Percentiles rank a stretch among this genome's conserved stretches.
These are phyloP conservation scores for Heterohyrax brucei DNA, from an alignment of 2,797 vertebrate species.

Conservation along the genomic window DNA sequence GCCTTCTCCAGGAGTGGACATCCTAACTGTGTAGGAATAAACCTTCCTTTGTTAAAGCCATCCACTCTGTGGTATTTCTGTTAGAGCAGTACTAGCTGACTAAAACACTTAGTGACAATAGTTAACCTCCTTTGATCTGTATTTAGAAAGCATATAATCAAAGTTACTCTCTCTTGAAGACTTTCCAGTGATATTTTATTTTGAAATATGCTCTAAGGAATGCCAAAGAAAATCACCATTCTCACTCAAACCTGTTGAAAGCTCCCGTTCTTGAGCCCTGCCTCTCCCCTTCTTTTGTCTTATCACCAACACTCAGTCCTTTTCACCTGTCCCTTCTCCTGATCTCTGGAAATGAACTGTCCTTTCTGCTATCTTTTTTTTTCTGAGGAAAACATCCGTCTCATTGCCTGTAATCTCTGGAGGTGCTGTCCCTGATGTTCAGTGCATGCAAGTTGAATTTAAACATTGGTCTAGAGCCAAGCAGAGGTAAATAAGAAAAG, in stretches of 20 bases:
- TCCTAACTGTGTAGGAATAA: no score
- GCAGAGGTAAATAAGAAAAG: constrained; percentile 38
- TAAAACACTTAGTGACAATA: no score
- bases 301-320: not conserved
- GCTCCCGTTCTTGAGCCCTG: not conserved
- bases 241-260: not conserved
- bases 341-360: not conserved
- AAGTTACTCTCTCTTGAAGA: not conserved
- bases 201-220: not conserved
- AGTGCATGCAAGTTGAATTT: constrained; percentile 19
- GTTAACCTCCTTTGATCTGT: not conserved
- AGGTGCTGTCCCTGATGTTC: not conserved
- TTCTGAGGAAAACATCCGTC: not conserved
- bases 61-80: no score
- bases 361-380: not conserved
- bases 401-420: not conserved
- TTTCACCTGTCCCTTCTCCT: not conserved
- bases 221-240: not conserved
- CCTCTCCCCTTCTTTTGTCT: not conserved
- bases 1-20: no score
- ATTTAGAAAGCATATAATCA: not conserved
- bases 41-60: no score
- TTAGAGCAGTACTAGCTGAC: no score
- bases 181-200: not conserved
- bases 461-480: constrained; percentile 30